phyloP scores from a whole-genome alignment of 2,113 vertebrate genomes.

The Leucopsar rothschildi region DNA sequence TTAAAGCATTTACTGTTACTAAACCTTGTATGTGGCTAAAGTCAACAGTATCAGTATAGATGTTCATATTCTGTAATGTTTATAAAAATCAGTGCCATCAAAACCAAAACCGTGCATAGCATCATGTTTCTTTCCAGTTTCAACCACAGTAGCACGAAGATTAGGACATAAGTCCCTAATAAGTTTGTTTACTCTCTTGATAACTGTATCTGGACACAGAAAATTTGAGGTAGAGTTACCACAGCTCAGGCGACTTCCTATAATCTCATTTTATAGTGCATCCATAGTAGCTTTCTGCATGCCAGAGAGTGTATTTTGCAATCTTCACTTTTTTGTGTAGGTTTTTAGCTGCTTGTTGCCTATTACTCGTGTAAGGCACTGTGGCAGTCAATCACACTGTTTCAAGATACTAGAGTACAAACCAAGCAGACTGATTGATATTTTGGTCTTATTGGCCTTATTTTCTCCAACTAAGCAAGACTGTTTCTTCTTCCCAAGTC shows the following conservation, averaged over 20 bases:
- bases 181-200: neutral
- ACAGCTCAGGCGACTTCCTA: neutral
- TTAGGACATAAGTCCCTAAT: neutral
- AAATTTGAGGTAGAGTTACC: neutral
- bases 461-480: neutral
- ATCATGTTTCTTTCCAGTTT: slow-evolving; percentile 9
- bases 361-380: neutral
- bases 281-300: neutral
- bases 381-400: neutral
- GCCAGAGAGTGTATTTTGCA: neutral
- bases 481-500: neutral
- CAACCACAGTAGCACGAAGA: slow-evolving; percentile 23
- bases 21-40: slow-evolving; percentile 29
- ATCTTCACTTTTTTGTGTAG: neutral
- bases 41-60: slow-evolving; percentile 45
- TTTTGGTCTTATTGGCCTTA: neutral
- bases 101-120: neutral
- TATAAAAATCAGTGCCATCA: slow-evolving; percentile 37
- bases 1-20: slow-evolving; percentile 45
- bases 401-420: neutral
- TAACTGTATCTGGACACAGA: neutral
- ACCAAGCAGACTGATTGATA: neutral
- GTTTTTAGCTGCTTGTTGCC: neutral
- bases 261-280: neutral
- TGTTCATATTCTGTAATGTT: slow-evolving; percentile 50